Evolutionary conservation across 2,113 vertebrate genomes (phyloP), one percentile per base, ranked within the genome.

Genomic region (Chlorocebus sabaeus): DNA sequence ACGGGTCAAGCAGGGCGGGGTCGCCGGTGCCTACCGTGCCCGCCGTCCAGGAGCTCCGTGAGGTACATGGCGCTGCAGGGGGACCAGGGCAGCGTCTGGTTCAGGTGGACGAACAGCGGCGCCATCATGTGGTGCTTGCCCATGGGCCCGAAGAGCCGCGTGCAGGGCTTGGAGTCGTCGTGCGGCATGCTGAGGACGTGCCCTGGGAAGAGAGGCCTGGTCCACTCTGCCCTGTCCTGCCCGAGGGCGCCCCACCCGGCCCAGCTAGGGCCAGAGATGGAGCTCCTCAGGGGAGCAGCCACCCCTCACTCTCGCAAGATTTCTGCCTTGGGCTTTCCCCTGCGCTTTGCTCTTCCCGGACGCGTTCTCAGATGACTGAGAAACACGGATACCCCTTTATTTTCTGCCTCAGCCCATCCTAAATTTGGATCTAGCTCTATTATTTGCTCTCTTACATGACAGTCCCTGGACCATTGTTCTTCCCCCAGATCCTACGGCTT

Each of bases 161-260:
- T 98, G 0, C 99, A 99, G 92, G 99, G 99, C 97, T 99, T 99
- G 93, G 99, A 99, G 98, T 99, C 99, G 0, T 99, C 99, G 0
- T 99, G 99, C 32, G 99, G 99, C 99, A 99, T 99, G 97, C 99
- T 99, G 98, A 99, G 98, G 70, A 99, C 99, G 0, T 99, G 99
- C 32, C 99, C 99, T 99, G 97, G 43, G 43, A 14, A 91, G 59
- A 98, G 85, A 89, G 48, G 68, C 17, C 1, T 4, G 30, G 61
- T 76, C 22, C 9, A 40, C 9, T 25, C 35, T 0, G 45, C 45
- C 30, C 67, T 59, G 7, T 59, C 32, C 57, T 22, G 22, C 22
- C 64, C 1, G 2, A 20, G 22, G 25, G 7, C 22, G 30, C 59
- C 70, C n/a, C 9, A 27, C 1, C 0, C 6, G 64, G 50, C 76